Base-by-base conservation (phyloP, 2,888 invertebrate species). In the Torymus tubicola region DNA sequence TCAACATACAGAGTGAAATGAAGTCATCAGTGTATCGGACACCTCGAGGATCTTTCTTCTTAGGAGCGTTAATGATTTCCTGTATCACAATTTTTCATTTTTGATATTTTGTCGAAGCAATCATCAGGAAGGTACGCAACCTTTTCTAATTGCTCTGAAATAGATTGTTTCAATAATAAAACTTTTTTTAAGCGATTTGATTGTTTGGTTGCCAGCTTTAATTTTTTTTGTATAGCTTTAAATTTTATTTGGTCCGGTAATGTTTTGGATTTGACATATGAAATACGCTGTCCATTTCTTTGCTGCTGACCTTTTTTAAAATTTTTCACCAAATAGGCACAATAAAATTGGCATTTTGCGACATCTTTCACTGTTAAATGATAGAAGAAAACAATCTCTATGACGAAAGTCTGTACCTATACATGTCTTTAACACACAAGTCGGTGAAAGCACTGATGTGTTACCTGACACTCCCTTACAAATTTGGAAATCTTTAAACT, bases 1-100 rank as follows among this genome's bases (percentile, higher is more conserved):
- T 80, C 8, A 85, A 18, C 63, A 84, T 76, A 60, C 84, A 84
- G 16, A 83, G 63, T 78, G 83, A 83, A 2, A 85, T 57, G 72
- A 81, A 85, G 14, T 85, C 80, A 8, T 85, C 79, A 0, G 70
- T 77, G 70, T 84, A 85, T 50, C 82, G 60, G 13, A 74, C 78
- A 11, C 83, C 81, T 16, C 53, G 55, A 21, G 70, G 12, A 71
- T 70, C 61, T 24, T 61, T 18, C 63, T 11, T 64, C 21, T 78
- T 67, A 11, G 83, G 74, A 14, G 83, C 81, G 42, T 50, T 58
- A 2, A 83, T 16, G 21, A 84, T 84, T 76, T 84, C 77, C 12
- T 68, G 4, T 4, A 83, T 50, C 12, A 78, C 73, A 11, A 60
- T 0, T 73, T 74, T 82, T 70, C 82, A 63, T 71, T 57, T 64